Evolutionary conservation across 2,113 vertebrate genomes (phyloP).

Genomic region (Pitta sordida): DNA sequence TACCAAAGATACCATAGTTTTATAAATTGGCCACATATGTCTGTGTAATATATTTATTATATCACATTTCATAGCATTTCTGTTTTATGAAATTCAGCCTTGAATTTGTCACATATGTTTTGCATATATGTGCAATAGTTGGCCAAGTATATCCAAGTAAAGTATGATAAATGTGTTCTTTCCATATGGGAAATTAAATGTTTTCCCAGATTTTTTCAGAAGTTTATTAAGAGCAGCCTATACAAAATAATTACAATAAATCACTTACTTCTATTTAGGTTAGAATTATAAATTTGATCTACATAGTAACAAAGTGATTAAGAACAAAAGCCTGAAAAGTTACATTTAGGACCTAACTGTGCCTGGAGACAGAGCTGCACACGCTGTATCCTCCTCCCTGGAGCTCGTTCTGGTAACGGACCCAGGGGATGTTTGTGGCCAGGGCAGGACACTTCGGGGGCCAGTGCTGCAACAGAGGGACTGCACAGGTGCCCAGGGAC

Average conservation of each 20-base stretch:
- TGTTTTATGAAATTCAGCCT: constrained; percentile 63
- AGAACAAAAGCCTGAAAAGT: constrained; percentile 1
- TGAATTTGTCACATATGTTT: constrained; percentile 64
- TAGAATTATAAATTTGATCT: constrained; percentile 6
- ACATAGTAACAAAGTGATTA: neutral
- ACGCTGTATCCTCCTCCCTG: neutral
- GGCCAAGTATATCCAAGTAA: constrained; percentile 40
- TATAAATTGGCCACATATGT: constrained; percentile 63
- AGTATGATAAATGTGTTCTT: constrained; percentile 66
- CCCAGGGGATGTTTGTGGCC: neutral
- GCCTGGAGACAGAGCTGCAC: neutral
- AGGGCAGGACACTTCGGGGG: neutral
- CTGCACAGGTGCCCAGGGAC: neutral
- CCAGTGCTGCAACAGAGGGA: neutral
- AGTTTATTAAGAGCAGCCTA: constrained; percentile 29
- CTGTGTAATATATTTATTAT: constrained; percentile 61
- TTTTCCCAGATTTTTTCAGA: constrained; percentile 36
- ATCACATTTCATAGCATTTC: constrained; percentile 61
- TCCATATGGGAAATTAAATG: constrained; percentile 63
- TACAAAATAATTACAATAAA: constrained; percentile 63
- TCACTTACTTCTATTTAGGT: constrained; percentile 13
- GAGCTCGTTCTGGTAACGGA: neutral
- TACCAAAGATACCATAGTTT: constrained; percentile 32
- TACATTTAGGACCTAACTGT: neutral
- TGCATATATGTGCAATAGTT: constrained; percentile 52